A percentile compares a stretch with the other conserved stretches of the same genome.
These are phyloP conservation scores for Oasisia sp. DNA, from an alignment of 2,888 invertebrate species.

Conservation along the genomic window DNA sequence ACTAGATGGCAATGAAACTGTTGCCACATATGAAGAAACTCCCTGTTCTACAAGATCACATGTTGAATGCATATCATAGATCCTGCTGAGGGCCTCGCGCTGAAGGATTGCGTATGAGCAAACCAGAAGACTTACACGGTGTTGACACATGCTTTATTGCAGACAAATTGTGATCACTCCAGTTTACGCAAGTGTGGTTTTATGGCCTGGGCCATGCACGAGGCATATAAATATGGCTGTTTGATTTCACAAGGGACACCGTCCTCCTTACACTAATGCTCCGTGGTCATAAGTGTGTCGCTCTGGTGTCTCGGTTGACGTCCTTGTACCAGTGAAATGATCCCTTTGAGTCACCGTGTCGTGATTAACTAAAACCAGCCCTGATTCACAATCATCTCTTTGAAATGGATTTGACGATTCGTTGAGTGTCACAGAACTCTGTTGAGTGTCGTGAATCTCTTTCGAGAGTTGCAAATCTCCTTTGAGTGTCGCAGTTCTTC, in stretches of 20 bases:
- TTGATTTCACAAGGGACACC: not conserved
- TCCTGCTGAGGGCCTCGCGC: not conserved
- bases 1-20: not conserved
- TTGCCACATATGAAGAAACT: not conserved
- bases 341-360: not conserved
- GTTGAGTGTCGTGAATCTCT: not conserved
- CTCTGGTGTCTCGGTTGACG: not conserved
- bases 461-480: not conserved
- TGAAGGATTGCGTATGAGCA: not conserved
- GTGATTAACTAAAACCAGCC: not conserved
- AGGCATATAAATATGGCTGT: constrained; percentile 13
- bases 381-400: constrained; percentile 13
- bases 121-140: not conserved
- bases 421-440: constrained; percentile 10
- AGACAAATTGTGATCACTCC: not conserved
- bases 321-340: not conserved
- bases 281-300: not conserved
- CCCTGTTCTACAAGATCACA: not conserved
- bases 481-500: not conserved
- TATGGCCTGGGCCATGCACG: not conserved
- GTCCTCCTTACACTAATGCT: constrained; percentile 4
- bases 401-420: constrained; percentile 6
- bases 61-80: not conserved
- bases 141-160: constrained; percentile 11
- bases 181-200: constrained; percentile 17